Conservation (phyloP, 2,113 vertebrate species). For the Dendrocopos noguchii region DNA sequence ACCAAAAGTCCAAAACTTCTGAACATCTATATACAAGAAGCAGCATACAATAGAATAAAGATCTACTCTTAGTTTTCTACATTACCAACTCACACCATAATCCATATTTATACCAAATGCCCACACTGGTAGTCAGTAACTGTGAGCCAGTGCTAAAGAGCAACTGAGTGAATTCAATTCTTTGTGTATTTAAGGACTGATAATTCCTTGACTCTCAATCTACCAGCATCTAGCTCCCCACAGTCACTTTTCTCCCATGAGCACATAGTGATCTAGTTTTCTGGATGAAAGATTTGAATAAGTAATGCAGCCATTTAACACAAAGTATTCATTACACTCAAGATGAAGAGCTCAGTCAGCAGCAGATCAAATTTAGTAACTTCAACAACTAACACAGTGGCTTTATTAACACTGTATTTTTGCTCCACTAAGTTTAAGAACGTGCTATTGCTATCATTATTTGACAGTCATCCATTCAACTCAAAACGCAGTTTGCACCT, state of each 20-base stretch:
- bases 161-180: neutral
- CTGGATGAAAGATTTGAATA: slow-evolving; percentile 63
- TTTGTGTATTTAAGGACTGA: neutral
- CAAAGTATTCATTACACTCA: slow-evolving; percentile 45
- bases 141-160: slow-evolving; percentile 1
- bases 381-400: slow-evolving; percentile 21
- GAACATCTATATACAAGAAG: neutral
- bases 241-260: neutral
- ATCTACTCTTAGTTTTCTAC: neutral
- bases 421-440: neutral
- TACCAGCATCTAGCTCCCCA: neutral
- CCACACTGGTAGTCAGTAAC: slow-evolving; percentile 10
- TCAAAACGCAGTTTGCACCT: neutral
- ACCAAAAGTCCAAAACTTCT: neutral
- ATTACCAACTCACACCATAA: neutral
- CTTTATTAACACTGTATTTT: slow-evolving; percentile 9
- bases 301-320: slow-evolving; percentile 50
- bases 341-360: slow-evolving; percentile 44
- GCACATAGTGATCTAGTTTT: slow-evolving; percentile 47
- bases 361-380: slow-evolving; percentile 45
- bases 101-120: neutral
- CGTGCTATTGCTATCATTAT: neutral
- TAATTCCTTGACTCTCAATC: neutral
- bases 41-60: neutral
- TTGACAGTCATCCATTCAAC: neutral